phyloP scores from a whole-genome alignment of 2,888 invertebrate species.

The Drosophila kanekoi region DNA sequence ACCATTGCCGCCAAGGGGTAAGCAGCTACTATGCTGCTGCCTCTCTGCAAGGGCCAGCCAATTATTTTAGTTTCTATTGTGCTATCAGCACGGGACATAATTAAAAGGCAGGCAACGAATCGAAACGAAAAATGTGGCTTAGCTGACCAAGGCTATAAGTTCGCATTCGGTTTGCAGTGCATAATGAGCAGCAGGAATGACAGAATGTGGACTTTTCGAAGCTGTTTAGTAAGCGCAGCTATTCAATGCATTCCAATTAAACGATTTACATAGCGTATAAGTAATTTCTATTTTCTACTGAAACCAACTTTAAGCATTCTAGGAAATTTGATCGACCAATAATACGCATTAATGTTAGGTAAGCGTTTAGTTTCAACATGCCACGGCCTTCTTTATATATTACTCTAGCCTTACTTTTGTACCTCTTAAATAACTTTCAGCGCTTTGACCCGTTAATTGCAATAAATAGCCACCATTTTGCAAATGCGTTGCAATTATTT shows the following conservation, averaged over 20 bases:
- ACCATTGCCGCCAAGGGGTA: slow-evolving; percentile 30
- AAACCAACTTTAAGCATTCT: not conserved
- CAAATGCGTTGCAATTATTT: slow-evolving; percentile 62
- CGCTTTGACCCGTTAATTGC: slow-evolving; percentile 65
- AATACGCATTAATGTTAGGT: slow-evolving; percentile 6
- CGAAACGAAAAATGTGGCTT: slow-evolving; percentile 21
- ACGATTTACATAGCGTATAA: slow-evolving; percentile 1
- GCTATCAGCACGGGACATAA: slow-evolving; percentile 58
- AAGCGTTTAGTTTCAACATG: not conserved
- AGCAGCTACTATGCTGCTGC: not conserved
- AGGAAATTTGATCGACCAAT: not conserved
- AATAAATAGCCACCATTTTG: slow-evolving; percentile 75
- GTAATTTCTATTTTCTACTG: not conserved
- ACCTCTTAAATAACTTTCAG: slow-evolving; percentile 54
- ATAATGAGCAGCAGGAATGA: slow-evolving; percentile 1
- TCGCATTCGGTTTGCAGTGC: slow-evolving; percentile 1
- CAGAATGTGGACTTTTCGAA: not conserved
- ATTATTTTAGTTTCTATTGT: slow-evolving; percentile 42
- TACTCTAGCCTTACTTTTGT: slow-evolving; percentile 9
- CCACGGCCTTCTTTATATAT: not conserved
- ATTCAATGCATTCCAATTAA: slow-evolving; percentile 14
- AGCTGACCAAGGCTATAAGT: not conserved
- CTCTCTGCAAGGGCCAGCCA: slow-evolving; percentile 22
- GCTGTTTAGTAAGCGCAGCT: slow-evolving; percentile 1
- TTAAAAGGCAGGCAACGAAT: slow-evolving; percentile 60